Conservation (phyloP, 1,140 invertebrate genomes). For the Pseudomyrmex sp. region DNA sequence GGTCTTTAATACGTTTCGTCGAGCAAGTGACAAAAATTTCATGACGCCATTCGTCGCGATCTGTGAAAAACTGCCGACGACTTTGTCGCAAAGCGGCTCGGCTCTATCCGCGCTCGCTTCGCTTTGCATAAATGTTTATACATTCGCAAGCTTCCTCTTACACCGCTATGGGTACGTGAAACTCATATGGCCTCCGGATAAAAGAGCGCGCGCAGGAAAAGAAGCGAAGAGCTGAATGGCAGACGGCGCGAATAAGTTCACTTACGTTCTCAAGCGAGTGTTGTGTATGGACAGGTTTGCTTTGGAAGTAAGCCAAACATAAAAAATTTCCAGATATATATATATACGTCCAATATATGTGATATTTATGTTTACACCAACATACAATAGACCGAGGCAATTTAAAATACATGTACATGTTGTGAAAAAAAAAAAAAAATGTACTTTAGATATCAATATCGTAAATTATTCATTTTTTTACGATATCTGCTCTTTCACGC, state of each 20-base stretch:
- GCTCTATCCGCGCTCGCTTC: constrained; percentile 22
- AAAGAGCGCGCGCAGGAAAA: constrained; percentile 25
- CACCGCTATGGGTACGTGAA: constrained; percentile 23
- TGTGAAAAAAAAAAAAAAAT: not conserved
- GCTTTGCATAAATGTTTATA: constrained; percentile 69
- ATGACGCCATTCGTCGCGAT: constrained; percentile 9
- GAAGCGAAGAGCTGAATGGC: constrained; percentile 38
- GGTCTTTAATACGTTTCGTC: constrained; percentile 55
- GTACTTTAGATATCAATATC: not conserved
- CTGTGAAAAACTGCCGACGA: constrained; percentile 60
- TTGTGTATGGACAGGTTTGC: constrained; percentile 8
- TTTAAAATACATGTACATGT: too few species aligned
- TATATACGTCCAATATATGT: not conserved
- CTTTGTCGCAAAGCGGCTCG: constrained; percentile 54
- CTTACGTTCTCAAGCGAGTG: constrained; percentile 22
- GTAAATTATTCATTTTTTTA: not conserved
- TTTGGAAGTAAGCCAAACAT: constrained; percentile 35
- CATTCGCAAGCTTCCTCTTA: constrained; percentile 60
- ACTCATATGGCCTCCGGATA: constrained; percentile 36
- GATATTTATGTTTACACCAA: too few species aligned
- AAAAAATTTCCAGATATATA: not conserved
- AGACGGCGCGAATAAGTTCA: constrained; percentile 40
- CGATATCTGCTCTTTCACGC: not conserved
- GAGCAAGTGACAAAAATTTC: constrained; percentile 64
- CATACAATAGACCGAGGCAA: too few species aligned